Base-by-base conservation (phyloP, 1,140 invertebrate genomes). In the Bombus balteatus region DNA sequence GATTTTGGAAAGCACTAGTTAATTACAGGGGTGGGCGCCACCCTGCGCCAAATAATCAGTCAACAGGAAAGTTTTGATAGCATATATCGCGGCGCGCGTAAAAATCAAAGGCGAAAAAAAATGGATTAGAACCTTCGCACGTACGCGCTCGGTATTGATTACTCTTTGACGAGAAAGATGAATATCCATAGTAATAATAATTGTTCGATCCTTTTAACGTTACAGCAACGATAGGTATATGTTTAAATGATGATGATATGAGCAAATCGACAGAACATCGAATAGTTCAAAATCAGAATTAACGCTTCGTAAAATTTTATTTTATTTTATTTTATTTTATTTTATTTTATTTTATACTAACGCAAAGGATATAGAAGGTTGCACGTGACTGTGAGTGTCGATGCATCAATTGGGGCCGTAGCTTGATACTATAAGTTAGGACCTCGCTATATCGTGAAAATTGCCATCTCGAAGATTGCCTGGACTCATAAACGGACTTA, bases 391-490 rank as follows among this genome's bases (percentile, higher is more conserved):
- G 62, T 32, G 28, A 68, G 13, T 18, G 18, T 37, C 66, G 66
- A 68, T 34, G 32, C 65, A 34, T 68, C 66, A 68, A 37, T 68
- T 32, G 6, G 15, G 3, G 32, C n/a, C 13, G 8, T 22, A 15
- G 8, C 32, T 22, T 1, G 18, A 22, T 22, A 9, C 65, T 37
- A 22, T 37, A 37, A 68, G 32, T 22, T 34, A 34, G 18, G 18
- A 25, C n/a, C 34, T 68, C 3, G 34, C 32, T 3, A 22, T 68
- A 68, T 34, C 65, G 65, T 10, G 66, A 32, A 68, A 68, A 68
- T 68, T 68, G 66, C 66, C 32, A 41, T 43, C 71, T 22, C 25
- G 57, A 76, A 66, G 71, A 86, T 82, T 86, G 72, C 34, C 59
- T 13, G 4, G 65, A 39, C 53, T 74, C 41, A n/a, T 73, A 68